phyloP scores from a whole-genome alignment of 2,113 vertebrate species.

The Hippoglossus stenolepis region DNA sequence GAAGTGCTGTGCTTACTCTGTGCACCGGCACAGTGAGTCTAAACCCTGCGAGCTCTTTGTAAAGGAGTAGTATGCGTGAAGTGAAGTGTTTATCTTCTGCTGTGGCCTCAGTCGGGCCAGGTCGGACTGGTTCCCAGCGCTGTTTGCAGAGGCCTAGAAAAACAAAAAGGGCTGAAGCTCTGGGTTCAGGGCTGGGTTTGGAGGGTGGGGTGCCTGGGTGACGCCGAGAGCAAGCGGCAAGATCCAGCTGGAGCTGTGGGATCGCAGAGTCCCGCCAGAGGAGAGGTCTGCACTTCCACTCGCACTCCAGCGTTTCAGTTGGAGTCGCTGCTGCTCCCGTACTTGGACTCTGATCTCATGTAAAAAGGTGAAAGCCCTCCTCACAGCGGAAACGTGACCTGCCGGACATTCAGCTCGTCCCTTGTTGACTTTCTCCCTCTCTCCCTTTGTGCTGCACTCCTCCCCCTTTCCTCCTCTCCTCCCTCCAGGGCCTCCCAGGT shows the following conservation, averaged over 20 bases:
- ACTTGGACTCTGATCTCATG: conserved; percentile 58
- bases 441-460: conserved; percentile 31
- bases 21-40: conserved; percentile 34
- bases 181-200: conserved; percentile 21
- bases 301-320: background rate
- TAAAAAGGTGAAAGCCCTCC: conserved; percentile 37
- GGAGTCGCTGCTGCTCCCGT: background rate
- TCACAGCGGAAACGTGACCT: conserved; percentile 26
- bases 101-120: conserved; percentile 77
- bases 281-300: background rate
- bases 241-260: background rate
- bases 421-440: conserved; percentile 59
- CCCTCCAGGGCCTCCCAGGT: conserved; percentile 66
- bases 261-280: conserved; percentile 8
- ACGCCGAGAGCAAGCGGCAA: background rate
- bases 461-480: conserved; percentile 39
- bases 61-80: conserved; percentile 78
- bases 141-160: conserved; percentile 78
- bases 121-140: conserved; percentile 78
- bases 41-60: conserved; percentile 67
- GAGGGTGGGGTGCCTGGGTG: conserved; percentile 37
- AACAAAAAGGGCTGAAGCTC: conserved; percentile 64
- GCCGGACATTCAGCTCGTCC: conserved; percentile 18
- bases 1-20: conserved; percentile 65
- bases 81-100: conserved; percentile 79